Conservation (phyloP, 2,888 invertebrate genomes). For the Cephus runcator region DNA sequence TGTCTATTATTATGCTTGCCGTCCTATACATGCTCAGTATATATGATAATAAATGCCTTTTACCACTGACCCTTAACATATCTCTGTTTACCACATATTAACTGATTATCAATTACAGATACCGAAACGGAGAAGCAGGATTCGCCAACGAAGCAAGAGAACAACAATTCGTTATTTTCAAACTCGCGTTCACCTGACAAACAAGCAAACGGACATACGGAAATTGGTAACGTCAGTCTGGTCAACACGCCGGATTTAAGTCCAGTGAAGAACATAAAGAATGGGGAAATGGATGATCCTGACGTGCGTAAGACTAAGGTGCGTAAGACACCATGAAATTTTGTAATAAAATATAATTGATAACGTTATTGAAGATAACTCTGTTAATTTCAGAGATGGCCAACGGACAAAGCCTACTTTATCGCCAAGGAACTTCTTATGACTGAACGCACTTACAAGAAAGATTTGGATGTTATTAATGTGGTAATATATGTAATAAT, state of each 20-base stretch:
- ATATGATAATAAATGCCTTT: background rate
- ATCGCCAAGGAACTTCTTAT: conserved; percentile 93
- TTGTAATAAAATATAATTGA: background rate
- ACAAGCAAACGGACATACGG: conserved; percentile 40
- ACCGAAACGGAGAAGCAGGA: conserved; percentile 29
- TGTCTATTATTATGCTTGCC: conserved; percentile 4
- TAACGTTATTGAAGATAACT: conserved; percentile 10
- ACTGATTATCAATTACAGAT: conserved; percentile 41
- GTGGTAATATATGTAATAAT: conserved; percentile 72
- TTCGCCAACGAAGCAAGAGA: conserved; percentile 43
- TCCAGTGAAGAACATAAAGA: conserved; percentile 54
- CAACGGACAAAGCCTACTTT: conserved; percentile 80
- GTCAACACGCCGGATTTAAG: conserved; percentile 57
- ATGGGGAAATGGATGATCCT: conserved; percentile 48
- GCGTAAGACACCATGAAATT: conserved; percentile 7
- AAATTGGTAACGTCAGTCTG: conserved; percentile 40
- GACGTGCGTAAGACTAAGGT: conserved; percentile 48
- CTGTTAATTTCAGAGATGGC: conserved; percentile 69
- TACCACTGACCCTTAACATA: no score
- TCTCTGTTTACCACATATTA: background rate
- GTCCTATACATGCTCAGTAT: background rate
- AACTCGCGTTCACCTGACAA: conserved; percentile 43
- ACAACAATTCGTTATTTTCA: conserved; percentile 55
- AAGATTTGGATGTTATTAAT: conserved; percentile 92
- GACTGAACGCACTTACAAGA: conserved; percentile 95